Evolutionary conservation across 2,797 vertebrate genomes (phyloP), one percentile per base, ranked within the genome.

Genomic region (Oreochromis grahami): DNA sequence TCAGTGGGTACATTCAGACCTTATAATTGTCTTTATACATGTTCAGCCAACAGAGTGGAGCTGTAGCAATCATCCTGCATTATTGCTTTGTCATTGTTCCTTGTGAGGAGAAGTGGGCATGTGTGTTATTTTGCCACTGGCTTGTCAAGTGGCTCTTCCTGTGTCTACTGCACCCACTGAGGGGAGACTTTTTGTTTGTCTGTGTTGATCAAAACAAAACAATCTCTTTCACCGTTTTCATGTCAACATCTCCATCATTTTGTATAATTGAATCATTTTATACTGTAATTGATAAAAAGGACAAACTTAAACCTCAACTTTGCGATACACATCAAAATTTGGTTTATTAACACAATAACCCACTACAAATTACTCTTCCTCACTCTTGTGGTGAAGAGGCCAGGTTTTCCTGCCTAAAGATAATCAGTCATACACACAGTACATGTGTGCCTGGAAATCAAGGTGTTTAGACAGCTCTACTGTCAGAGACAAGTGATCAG

Each of bases 61-160:
- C 77, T 72, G 24, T 52, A 79, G 76, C 76, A 79, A 74, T 80
- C 72, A 45, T 83, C 74, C 74, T 14, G 60, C 77, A 80, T 79
- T 79, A 79, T 76, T 81, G 76, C 77, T 87, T 87, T 88, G 84
- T 48, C 91, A 87, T 76, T 81, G 82, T 81, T 84, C 52, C n/a
- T 87, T 76, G 76, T 87, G 77, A 74, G 38, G 51, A 72, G 19
- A 56, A 53, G 15, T 45, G 36, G 63, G 19, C 72, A 50, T 58
- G 48, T 76, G 56, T 79, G 77, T 74, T 81, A 78, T 79, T 82
- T 76, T 76, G 41, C n/a, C 24, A 78, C 24, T 78, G 8, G 17
- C 84, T 88, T 84, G 83, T 92, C 83, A 89, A 70, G 72, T 87
- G 83, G 87, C 90, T 92, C 86, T 89, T 83, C 87, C 63, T 79